These are phyloP conservation scores for Rhynchopsitta pachyrhyncha DNA, from an alignment of 2,113 vertebrate genomes.

Conservation along the genomic window DNA sequence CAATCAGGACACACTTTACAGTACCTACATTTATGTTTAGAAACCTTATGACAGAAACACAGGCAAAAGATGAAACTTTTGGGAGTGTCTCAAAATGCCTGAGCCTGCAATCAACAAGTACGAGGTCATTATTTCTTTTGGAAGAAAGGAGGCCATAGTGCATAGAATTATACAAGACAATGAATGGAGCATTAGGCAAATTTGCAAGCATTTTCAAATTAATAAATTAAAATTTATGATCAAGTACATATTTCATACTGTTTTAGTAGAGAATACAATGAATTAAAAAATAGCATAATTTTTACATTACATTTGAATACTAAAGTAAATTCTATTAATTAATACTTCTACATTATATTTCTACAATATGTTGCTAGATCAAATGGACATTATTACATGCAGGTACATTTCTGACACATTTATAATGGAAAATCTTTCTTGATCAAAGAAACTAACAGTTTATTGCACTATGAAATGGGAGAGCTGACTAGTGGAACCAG, in stretches of 20 bases:
- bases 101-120: not conserved
- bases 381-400: not conserved
- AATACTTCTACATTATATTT: not conserved
- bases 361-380: not conserved
- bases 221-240: not conserved
- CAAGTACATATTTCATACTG: not conserved
- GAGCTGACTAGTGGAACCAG: not conserved
- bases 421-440: not conserved
- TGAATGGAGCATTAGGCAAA: not conserved
- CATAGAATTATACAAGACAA: not conserved
- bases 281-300: not conserved
- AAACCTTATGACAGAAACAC: not conserved
- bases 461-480: not conserved
- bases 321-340: not conserved
- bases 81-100: not conserved
- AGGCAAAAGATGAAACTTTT: not conserved
- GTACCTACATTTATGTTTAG: slow-evolving; percentile 7
- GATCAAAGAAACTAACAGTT: not conserved
- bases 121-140: not conserved
- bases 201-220: not conserved
- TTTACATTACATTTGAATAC: not conserved
- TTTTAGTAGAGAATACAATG: rapidly evolving
- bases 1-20: slow-evolving; percentile 1
- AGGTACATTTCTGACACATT: not conserved
- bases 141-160: not conserved